phyloP scores from a whole-genome alignment of 2,888 invertebrate species.

The Parnassius smintheus region DNA sequence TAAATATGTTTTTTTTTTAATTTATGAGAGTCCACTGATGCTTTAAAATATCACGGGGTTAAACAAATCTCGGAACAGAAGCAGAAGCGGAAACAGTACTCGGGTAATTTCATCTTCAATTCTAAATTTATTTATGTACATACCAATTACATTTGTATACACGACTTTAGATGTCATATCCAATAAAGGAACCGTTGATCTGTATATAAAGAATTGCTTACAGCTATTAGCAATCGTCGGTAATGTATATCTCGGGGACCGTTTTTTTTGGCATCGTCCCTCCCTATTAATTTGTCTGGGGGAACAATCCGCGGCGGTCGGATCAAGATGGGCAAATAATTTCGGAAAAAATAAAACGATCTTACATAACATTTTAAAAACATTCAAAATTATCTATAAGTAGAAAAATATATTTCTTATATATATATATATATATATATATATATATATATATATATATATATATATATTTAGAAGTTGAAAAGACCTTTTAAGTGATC shows the following conservation, averaged over 20 bases:
- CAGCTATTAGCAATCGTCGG: conserved; percentile 17
- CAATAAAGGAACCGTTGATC: conserved; percentile 23
- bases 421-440: too few species aligned
- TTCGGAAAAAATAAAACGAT: too few species aligned
- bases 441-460: too few species aligned
- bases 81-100: not conserved
- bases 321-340: not conserved
- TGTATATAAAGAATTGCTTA: conserved; percentile 12
- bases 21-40: too few species aligned
- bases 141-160: conserved; percentile 23
- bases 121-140: conserved; percentile 26
- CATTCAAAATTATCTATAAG: too few species aligned
- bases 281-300: conserved; percentile 25
- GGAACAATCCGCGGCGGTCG: conserved; percentile 7
- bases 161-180: conserved; percentile 25
- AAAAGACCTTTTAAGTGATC: too few species aligned
- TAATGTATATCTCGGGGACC: conserved; percentile 4
- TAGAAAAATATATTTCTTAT: too few species aligned
- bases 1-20: too few species aligned
- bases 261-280: conserved; percentile 16
- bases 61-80: not conserved
- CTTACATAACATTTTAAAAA: too few species aligned
- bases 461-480: too few species aligned
- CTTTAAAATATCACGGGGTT: conserved; percentile 1
- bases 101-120: conserved; percentile 18